phyloP scores from a whole-genome alignment of 2,888 invertebrate genomes.

The Rhingia rostrata region DNA sequence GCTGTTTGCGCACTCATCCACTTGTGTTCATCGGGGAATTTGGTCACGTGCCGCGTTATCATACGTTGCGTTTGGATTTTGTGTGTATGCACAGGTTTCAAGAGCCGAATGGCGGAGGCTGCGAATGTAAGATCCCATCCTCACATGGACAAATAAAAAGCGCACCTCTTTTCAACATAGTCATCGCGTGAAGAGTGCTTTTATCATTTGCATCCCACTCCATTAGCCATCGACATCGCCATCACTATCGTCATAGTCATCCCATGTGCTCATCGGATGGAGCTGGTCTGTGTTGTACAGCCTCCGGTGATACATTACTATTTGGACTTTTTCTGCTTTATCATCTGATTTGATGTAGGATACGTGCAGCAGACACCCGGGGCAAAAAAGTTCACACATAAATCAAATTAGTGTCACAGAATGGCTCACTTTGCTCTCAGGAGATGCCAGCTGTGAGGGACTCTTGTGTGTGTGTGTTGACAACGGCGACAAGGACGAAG shows the following conservation, averaged over 20 bases:
- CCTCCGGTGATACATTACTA: constrained; percentile 60
- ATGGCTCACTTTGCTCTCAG: constrained; percentile 69
- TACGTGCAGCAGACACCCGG: constrained; percentile 62
- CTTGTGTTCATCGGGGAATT: constrained; percentile 52
- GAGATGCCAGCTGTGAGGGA: constrained; percentile 51
- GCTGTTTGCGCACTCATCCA: constrained; percentile 60
- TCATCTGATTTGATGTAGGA: constrained; percentile 65
- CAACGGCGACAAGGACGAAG: too few species aligned
- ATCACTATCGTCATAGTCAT: not conserved
- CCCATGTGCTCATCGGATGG: not conserved
- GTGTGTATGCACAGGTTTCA: constrained; percentile 60
- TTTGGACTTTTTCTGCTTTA: constrained; percentile 57
- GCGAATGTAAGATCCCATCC: constrained; percentile 17
- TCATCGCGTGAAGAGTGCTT: constrained; percentile 42
- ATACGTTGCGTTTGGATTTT: constrained; percentile 33
- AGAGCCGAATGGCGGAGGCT: constrained; percentile 34
- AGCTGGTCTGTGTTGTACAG: constrained; percentile 8
- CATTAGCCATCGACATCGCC: not conserved
- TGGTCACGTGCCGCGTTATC: constrained; percentile 69
- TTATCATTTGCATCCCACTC: constrained; percentile 43
- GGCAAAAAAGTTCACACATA: constrained; percentile 72
- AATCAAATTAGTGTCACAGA: constrained; percentile 73
- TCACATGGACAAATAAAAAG: constrained; percentile 49
- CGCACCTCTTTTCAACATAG: constrained; percentile 25
- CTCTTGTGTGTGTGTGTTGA: constrained; percentile 7